Evolutionary conservation across 1,140 invertebrate species (phyloP).

Genomic region (Amphibalanus amphitrite): DNA sequence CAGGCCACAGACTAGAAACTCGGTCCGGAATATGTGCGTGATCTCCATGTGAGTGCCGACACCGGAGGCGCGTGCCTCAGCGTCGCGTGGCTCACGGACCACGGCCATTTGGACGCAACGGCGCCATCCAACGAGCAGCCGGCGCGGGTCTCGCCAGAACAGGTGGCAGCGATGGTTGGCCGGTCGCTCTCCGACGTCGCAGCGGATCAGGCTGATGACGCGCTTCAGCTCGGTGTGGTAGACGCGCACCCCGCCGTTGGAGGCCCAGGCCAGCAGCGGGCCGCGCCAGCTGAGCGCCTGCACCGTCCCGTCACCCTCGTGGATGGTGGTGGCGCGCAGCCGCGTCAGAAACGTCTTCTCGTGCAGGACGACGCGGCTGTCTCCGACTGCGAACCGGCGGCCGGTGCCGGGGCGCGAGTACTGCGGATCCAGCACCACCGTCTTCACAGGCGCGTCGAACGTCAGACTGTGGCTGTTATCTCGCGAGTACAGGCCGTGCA

Average conservation of each 20-base stretch:
- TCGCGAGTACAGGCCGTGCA: conserved; percentile 27
- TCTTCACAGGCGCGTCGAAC: conserved; percentile 65
- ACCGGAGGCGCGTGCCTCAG: conserved; percentile 33
- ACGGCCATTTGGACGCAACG: conserved; percentile 76
- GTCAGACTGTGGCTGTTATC: conserved; percentile 44
- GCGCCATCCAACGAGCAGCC: conserved; percentile 83
- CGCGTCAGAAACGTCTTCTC: conserved; percentile 71
- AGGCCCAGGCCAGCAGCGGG: conserved; percentile 82
- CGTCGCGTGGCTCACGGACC: conserved; percentile 42
- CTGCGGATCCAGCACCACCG: conserved; percentile 71
- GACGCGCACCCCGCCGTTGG: conserved; percentile 67
- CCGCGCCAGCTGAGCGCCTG: conserved; percentile 68
- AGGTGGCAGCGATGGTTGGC: conserved; percentile 73
- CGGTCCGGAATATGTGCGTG: conserved; percentile 62
- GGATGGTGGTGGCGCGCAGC: conserved; percentile 48
- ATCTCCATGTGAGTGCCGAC: conserved; percentile 30
- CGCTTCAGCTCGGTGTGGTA: conserved; percentile 66
- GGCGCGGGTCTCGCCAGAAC: conserved; percentile 69
- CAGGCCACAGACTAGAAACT: conserved; percentile 81
- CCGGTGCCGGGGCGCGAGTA: conserved; percentile 57
- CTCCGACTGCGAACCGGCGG: conserved; percentile 65
- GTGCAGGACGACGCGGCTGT: conserved; percentile 60
- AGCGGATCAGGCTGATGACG: conserved; percentile 66
- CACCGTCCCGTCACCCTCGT: conserved; percentile 50
- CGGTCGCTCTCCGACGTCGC: conserved; percentile 38